A percentile compares a stretch with the other conserved stretches of the same genome.
phyloP scores from a whole-genome alignment of 2,113 vertebrate genomes.

The Carettochelys insculpta region DNA sequence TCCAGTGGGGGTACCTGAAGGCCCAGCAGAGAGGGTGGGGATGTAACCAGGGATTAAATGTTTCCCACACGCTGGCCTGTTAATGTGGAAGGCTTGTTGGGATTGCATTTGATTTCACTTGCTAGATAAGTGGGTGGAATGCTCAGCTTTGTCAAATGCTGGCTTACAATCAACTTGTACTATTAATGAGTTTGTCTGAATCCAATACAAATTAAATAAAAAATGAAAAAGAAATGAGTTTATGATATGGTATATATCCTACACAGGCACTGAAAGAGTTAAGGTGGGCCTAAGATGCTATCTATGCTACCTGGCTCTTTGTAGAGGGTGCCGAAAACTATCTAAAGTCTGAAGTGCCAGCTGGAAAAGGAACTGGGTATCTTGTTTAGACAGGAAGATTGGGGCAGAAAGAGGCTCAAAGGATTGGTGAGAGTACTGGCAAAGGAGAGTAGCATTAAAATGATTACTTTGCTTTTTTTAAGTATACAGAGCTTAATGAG shows the following conservation, averaged over 20 bases:
- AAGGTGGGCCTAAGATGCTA: not conserved
- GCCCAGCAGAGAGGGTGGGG: not conserved
- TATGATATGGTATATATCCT: not conserved
- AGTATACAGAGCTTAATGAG: not conserved
- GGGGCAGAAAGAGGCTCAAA: not conserved
- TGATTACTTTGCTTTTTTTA: not conserved
- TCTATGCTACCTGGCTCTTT: not conserved
- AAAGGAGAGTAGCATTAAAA: not conserved
- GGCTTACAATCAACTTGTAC: not conserved
- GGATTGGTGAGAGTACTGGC: not conserved
- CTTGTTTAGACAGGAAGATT: not conserved
- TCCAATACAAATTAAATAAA: accelerated
- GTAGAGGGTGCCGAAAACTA: not conserved
- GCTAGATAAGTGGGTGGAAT: not conserved
- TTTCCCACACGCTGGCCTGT: not conserved
- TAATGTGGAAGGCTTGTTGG: not conserved
- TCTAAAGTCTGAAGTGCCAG: not conserved
- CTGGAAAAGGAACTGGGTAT: not conserved
- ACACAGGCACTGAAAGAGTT: not conserved
- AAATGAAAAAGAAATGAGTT: not conserved
- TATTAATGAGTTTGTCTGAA: not conserved
- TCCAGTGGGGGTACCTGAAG: not conserved
- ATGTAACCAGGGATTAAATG: not conserved
- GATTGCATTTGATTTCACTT: not conserved
- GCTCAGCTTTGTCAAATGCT: not conserved